A percentile compares a stretch with the other conserved stretches of the same genome.
These are phyloP conservation scores for Arbacia lixula DNA, from an alignment of 53 echinoderm and acorn worm species.

Conservation along the genomic window DNA sequence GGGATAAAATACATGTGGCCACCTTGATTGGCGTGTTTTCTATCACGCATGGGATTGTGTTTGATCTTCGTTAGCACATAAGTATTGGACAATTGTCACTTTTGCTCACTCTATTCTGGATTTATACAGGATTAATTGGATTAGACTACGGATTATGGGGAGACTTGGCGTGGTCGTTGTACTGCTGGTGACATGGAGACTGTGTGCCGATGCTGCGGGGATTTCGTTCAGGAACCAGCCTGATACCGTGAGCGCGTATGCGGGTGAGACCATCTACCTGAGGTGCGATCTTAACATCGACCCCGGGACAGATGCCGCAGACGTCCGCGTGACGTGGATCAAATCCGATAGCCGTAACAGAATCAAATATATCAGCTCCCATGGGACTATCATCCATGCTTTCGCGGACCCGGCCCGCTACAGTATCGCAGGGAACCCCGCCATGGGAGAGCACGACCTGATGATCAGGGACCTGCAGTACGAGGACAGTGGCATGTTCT, in stretches of 20 bases:
- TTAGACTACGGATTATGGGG: conserved; percentile 1
- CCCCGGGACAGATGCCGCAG: neutral
- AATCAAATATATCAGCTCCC: conserved; percentile 9
- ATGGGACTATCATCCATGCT: neutral
- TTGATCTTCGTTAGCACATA: no score
- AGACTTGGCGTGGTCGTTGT: no score
- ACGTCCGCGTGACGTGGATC: conserved; percentile 29
- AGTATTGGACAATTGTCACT: no score
- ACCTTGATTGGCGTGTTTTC: no score
- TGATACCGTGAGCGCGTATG: conserved; percentile 38
- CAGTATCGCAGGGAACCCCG: conserved; percentile 25
- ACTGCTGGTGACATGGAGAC: neutral
- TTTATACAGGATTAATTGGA: conserved; percentile 22
- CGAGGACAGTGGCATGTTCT: conserved; percentile 37
- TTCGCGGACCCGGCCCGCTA: neutral
- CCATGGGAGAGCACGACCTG: conserved; percentile 26
- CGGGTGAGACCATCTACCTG: conserved; percentile 44
- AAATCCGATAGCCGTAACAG: conserved; percentile 7
- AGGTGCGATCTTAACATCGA: conserved; percentile 31
- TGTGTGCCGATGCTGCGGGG: conserved; percentile 16
- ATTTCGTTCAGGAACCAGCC: conserved; percentile 36
- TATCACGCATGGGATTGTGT: no score
- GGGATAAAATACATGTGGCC: no score
- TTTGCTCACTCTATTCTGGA: neutral
- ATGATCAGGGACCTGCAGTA: conserved; percentile 32